Percentiles rank a stretch among this genome's conserved stretches.
Conservation (phyloP, 2,797 vertebrate species). For the Amblyopsis hoosieri region DNA sequence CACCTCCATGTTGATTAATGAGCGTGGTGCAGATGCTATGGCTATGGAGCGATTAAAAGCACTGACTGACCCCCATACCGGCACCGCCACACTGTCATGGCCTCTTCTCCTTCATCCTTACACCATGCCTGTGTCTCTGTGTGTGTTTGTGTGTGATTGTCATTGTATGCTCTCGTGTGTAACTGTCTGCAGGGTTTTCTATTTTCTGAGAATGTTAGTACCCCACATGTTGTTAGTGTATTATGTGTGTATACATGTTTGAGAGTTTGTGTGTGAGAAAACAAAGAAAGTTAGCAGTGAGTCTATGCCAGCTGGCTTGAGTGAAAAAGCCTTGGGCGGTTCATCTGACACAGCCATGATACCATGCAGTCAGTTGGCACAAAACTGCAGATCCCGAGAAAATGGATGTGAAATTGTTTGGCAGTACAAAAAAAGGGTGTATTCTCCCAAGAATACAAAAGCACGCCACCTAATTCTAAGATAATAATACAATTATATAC, state of each 20-base stretch:
- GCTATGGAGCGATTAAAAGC: slow-evolving; percentile 39
- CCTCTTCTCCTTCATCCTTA: slow-evolving; percentile 57
- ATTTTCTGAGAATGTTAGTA: background rate
- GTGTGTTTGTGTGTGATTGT: slow-evolving; percentile 30
- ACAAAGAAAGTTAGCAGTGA: background rate
- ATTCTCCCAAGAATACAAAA: background rate
- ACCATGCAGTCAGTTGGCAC: background rate
- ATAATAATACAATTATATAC: background rate
- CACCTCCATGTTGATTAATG: slow-evolving; percentile 68
- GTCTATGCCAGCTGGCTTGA: slow-evolving; percentile 4
- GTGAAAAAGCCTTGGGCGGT: background rate
- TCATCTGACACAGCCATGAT: background rate
- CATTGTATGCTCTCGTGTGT: slow-evolving; percentile 3
- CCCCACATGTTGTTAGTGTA: slow-evolving; percentile 8
- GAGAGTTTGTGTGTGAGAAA: background rate
- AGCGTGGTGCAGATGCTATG: slow-evolving; percentile 67
- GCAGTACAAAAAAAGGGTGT: too few relatives aligned
- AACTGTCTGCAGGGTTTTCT: background rate
- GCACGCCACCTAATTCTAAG: background rate
- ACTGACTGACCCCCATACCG: slow-evolving; percentile 25
- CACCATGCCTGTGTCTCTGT: slow-evolving; percentile 32
- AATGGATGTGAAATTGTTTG: too few relatives aligned
- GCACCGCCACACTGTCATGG: slow-evolving; percentile 33
- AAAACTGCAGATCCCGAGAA: background rate
- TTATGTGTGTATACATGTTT: background rate